Evolutionary conservation across 2,888 invertebrate species (phyloP).

Genomic region (Dusona sp.): DNA sequence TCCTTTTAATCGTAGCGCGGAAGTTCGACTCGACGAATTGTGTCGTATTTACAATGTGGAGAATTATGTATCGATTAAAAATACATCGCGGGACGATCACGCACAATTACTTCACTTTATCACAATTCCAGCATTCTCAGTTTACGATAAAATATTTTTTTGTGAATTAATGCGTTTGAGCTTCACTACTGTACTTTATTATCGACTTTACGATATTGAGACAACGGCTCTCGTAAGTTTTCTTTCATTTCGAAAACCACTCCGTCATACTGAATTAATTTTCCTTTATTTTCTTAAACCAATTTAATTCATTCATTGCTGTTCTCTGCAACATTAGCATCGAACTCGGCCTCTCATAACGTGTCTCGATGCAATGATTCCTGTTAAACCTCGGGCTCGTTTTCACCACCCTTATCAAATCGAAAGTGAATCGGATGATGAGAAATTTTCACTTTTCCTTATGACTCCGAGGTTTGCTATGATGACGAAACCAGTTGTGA

Average conservation of each 20-base stretch:
- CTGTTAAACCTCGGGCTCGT: slow-evolving; percentile 78
- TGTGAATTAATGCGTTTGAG: slow-evolving; percentile 88
- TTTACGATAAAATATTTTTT: slow-evolving; percentile 86
- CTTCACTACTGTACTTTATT: slow-evolving; percentile 86
- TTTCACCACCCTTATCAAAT: slow-evolving; percentile 72
- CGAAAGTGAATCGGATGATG: slow-evolving; percentile 38
- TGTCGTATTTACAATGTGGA: slow-evolving; percentile 83
- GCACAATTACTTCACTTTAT: slow-evolving; percentile 85
- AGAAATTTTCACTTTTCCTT: slow-evolving; percentile 86
- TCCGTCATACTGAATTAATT: background rate
- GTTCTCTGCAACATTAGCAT: slow-evolving; percentile 80
- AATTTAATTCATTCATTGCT: background rate
- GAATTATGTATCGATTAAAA: slow-evolving; percentile 79
- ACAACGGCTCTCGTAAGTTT: slow-evolving; percentile 71
- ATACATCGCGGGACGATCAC: slow-evolving; percentile 79
- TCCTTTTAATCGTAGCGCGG: slow-evolving; percentile 24
- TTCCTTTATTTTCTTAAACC: background rate
- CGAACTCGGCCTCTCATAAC: slow-evolving; percentile 83
- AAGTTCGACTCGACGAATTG: slow-evolving; percentile 53
- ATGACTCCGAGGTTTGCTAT: slow-evolving; percentile 86
- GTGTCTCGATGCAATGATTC: slow-evolving; percentile 84
- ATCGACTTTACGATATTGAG: slow-evolving; percentile 84
- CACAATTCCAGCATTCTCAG: slow-evolving; percentile 87
- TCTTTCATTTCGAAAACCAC: background rate
- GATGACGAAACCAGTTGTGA: slow-evolving; percentile 86